phyloP scores from a whole-genome alignment of 2,888 invertebrate species.

The Eucera pruinosa region DNA sequence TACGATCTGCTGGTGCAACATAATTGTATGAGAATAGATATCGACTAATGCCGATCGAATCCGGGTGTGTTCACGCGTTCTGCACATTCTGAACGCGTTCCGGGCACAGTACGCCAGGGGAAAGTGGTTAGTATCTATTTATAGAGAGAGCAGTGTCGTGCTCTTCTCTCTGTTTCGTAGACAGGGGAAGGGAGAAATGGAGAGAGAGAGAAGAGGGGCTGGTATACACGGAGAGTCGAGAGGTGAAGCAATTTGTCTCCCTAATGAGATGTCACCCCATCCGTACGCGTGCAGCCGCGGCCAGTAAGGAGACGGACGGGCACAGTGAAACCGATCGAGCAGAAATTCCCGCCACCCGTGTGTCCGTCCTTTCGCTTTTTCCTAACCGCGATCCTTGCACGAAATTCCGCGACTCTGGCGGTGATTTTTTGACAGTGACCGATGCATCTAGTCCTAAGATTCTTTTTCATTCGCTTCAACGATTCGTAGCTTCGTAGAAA shows the following conservation, averaged over 20 bases:
- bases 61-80: constrained; percentile 52
- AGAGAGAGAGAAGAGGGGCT: constrained; percentile 26
- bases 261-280: constrained; percentile 84
- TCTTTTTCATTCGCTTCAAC: constrained; percentile 1
- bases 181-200: constrained; percentile 27
- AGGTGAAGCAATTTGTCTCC: constrained; percentile 84
- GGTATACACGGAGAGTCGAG: constrained; percentile 70
- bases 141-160: constrained; percentile 61
- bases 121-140: constrained; percentile 69
- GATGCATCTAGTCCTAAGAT: constrained; percentile 23
- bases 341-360: constrained; percentile 64
- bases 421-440: constrained; percentile 55
- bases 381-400: constrained; percentile 2
- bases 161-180: constrained; percentile 39
- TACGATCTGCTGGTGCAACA: neutral
- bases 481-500: too few species aligned
- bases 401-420: neutral
- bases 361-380: constrained; percentile 40
- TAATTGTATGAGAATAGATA: neutral
- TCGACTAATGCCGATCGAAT: constrained; percentile 22
- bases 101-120: constrained; percentile 49
- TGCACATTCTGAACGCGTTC: constrained; percentile 56
- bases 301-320: constrained; percentile 70
- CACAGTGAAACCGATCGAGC: constrained; percentile 69
- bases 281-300: constrained; percentile 69